Base-by-base conservation (phyloP, 2,113 vertebrate species). In the Lasiurus borealis region DNA sequence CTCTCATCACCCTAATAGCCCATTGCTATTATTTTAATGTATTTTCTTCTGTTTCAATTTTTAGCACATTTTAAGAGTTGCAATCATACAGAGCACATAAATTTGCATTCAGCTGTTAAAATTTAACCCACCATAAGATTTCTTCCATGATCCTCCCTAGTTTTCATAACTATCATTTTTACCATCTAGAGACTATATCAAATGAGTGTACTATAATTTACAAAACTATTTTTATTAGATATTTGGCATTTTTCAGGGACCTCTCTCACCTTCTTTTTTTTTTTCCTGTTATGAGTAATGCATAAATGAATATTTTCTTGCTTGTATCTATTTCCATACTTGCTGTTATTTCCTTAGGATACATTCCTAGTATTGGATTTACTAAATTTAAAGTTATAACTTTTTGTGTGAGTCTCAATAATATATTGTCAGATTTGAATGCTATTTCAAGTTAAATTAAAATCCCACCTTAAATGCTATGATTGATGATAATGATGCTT, bases 81-180 rank as follows among this genome's bases (percentile, higher is more conserved):
- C 19, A 80, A 34, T 78, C 90, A 52, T 71, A 94, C 11, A 11
- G 29, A 50, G 48, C 66, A 77, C 46, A 82, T 59, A 91, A 46
- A 75, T 71, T 86, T 86, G 21, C 12, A 68, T 50, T 94, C 82
- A 77, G 23, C 50, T 90, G 50, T 90, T 76, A 95, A 68, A 75
- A 59, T 94, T 84, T 91, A 90, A 71, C 23, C 8, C 21, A 62
- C 27, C 5, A 1, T 73, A 71, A 77, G 62, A 29, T 40, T 77
- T 91, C 44, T 88, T 50, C 54, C 44, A 80, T 75, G 27, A 85
- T 95, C 93, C 29, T 76, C 59, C 62, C 46, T 77, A 82, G 23
- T 76, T 94, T 93, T 88, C 44, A 62, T 62, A 82, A 87, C 57
- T 82, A 59, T 71, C 25, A 89, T 64, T 93, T 93, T 94, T 85